Evolutionary conservation across 2,113 vertebrate genomes (phyloP).

Genomic region (Vireo altiloquus): DNA sequence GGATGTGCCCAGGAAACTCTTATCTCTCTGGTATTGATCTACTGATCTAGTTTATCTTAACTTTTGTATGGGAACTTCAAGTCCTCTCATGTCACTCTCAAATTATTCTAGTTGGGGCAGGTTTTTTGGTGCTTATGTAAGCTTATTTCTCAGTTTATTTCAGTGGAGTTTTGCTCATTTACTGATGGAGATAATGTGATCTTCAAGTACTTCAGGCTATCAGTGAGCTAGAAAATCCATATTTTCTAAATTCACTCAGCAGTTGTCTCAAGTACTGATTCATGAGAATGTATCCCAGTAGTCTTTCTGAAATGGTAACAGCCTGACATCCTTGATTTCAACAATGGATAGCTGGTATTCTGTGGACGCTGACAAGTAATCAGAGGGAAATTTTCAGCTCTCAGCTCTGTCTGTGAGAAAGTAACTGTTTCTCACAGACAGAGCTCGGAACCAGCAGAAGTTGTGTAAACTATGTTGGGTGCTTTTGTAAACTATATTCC

Average conservation of each 20-base stretch:
- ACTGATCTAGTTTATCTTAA: background rate
- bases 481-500: no score
- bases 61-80: background rate
- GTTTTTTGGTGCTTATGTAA: background rate
- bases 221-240: background rate
- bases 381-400: no score
- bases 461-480: no score
- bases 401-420: no score
- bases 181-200: background rate
- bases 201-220: background rate
- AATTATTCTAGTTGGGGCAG: background rate
- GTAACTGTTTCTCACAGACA: no score
- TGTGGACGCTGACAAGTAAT: background rate
- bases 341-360: background rate
- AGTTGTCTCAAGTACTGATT: background rate
- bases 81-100: background rate
- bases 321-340: background rate
- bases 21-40: background rate
- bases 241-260: background rate
- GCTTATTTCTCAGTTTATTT: background rate
- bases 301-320: background rate
- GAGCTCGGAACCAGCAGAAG: no score
- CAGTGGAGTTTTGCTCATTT: background rate
- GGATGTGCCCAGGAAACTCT: background rate
- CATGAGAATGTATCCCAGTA: background rate